Conservation (phyloP, 1,140 invertebrate species). For the Melitaea cinxia region DNA sequence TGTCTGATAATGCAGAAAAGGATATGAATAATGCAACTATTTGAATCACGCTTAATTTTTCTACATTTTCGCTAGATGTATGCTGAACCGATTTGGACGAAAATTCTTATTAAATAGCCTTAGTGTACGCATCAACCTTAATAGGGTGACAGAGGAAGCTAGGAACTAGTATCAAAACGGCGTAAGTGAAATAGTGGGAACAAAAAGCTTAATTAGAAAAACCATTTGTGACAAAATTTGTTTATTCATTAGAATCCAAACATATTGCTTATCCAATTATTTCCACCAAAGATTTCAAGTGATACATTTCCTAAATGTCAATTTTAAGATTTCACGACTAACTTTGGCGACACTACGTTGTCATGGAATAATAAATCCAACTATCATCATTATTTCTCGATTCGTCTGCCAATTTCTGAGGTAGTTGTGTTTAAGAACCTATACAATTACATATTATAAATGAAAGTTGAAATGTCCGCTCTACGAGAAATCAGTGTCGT, state of each 20-base stretch:
- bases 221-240: slow-evolving; percentile 43
- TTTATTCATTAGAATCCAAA: slow-evolving; percentile 47
- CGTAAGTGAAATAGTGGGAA: background rate
- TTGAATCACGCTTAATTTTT: no score
- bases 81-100: no score
- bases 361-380: slow-evolving; percentile 32
- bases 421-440: slow-evolving; percentile 56
- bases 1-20: no score
- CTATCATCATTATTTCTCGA: slow-evolving; percentile 13
- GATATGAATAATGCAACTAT: no score
- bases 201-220: slow-evolving; percentile 16
- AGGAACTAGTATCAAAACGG: no score
- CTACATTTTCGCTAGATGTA: no score
- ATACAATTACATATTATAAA: slow-evolving; percentile 9
- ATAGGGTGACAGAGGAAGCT: no score
- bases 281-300: slow-evolving; percentile 33
- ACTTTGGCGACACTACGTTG: slow-evolving; percentile 35
- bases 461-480: slow-evolving; percentile 28
- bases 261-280: slow-evolving; percentile 43
- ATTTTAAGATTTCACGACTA: slow-evolving; percentile 24
- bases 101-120: no score
- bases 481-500: background rate
- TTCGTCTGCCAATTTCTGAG: slow-evolving; percentile 70
- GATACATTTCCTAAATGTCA: slow-evolving; percentile 31
- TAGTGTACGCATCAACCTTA: no score